Evolutionary conservation across 2,888 invertebrate species (phyloP).

Genomic region (Pristionchus maxplancki): DNA sequence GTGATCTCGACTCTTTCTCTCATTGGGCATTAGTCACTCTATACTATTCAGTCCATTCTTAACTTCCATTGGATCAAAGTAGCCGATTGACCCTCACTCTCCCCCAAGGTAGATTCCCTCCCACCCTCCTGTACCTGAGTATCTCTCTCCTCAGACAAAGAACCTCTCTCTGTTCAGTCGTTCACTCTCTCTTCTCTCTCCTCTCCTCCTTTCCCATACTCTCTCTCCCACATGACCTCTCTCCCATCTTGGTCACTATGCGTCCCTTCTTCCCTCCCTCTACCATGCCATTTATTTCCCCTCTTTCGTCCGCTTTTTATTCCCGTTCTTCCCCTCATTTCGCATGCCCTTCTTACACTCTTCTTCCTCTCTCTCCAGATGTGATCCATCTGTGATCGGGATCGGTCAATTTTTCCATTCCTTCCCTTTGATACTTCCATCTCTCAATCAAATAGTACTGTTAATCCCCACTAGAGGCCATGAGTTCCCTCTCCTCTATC

Average conservation of each 20-base stretch:
- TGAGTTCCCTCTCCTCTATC: neutral
- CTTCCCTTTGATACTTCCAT: neutral
- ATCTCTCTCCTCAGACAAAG: conserved; percentile 81
- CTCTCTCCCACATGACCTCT: conserved; percentile 31
- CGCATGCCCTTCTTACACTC: neutral
- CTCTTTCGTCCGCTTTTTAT: neutral
- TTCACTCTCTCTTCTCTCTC: conserved; percentile 77
- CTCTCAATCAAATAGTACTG: neutral
- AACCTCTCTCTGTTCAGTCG: conserved; percentile 79
- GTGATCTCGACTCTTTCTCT: neutral
- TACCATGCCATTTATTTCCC: neutral
- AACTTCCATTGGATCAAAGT: neutral
- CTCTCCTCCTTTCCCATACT: conserved; percentile 43
- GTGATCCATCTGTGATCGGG: neutral
- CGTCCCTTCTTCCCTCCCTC: conserved; percentile 47
- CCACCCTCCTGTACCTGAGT: conserved; percentile 81
- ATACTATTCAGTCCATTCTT: neutral
- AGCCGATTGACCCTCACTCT: neutral
- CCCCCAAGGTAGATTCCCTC: conserved; percentile 40
- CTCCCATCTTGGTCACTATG: conserved; percentile 26
- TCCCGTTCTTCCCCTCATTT: conserved; percentile 11
- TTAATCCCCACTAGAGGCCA: neutral
- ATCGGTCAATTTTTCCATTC: neutral
- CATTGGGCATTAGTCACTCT: neutral
- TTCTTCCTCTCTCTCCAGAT: conserved; percentile 24